A percentile compares a stretch with the other conserved stretches of the same genome.
phyloP scores from a whole-genome alignment of 1,140 invertebrate genomes.

The Drosophila triauraria region DNA sequence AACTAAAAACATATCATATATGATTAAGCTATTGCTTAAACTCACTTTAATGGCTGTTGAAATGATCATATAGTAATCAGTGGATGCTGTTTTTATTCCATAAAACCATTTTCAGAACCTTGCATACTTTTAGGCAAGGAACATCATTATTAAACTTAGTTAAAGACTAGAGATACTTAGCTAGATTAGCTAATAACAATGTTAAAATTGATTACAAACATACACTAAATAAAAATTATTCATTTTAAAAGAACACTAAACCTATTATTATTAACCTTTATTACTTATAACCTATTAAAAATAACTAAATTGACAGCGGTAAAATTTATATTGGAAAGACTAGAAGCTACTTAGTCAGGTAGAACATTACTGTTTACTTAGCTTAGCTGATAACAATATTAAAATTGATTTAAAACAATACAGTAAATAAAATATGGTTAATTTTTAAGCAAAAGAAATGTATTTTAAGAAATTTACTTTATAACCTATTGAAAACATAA shows the following conservation, averaged over 20 bases:
- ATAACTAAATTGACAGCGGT: too few species aligned
- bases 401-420: not conserved
- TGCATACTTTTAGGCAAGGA: not conserved
- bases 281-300: too few species aligned
- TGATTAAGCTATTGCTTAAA: not conserved
- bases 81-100: too few species aligned
- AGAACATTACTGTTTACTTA: too few species aligned
- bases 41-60: not conserved
- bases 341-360: too few species aligned
- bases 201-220: too few species aligned
- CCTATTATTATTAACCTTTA: too few species aligned
- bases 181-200: too few species aligned
- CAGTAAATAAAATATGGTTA: not conserved
- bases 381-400: not conserved
- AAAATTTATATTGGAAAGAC: too few species aligned
- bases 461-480: too few species aligned
- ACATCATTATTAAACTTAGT: too few species aligned
- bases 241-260: not conserved
- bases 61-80: not conserved
- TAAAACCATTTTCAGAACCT: not conserved
- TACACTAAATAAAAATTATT: not conserved
- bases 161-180: not conserved
- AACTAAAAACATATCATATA: conserved; percentile 4
- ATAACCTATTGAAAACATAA: too few species aligned
- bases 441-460: not conserved